A percentile compares a stretch with the other conserved stretches of the same genome.
These are phyloP conservation scores for Spea hammondii DNA, from an alignment of 2,797 vertebrate genomes.

Conservation along the genomic window DNA sequence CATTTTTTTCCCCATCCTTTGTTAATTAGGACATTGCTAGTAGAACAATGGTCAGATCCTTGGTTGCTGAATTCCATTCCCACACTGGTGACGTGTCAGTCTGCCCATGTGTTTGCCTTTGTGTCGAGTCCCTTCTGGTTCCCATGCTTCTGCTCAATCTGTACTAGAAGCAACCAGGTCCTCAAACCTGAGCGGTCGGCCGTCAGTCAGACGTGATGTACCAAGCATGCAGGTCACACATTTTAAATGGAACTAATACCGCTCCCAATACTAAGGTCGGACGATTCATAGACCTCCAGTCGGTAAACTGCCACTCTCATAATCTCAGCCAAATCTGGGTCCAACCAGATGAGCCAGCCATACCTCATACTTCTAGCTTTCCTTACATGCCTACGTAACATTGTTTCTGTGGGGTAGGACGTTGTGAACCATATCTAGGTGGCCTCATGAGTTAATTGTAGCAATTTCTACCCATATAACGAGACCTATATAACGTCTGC, in stretches of 20 bases:
- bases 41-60: constrained; percentile 22
- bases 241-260: neutral
- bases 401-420: too few species aligned
- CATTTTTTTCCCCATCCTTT: constrained; percentile 19
- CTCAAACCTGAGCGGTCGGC: neutral
- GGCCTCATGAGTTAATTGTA: too few species aligned
- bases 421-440: too few species aligned
- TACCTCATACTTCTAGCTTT: too few species aligned
- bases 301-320: too few species aligned
- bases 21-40: constrained; percentile 23
- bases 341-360: too few species aligned
- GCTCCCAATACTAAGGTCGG: neutral
- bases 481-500: too few species aligned
- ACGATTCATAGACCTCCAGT: too few species aligned
- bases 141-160: neutral
- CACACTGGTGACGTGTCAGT: constrained; percentile 6
- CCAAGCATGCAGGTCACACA: neutral
- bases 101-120: constrained; percentile 12
- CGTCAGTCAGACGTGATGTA: neutral
- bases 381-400: too few species aligned
- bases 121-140: neutral
- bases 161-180: neutral
- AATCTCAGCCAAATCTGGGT: too few species aligned
- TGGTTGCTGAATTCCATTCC: constrained; percentile 43
- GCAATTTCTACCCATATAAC: too few species aligned